A percentile compares a stretch with the other conserved stretches of the same genome.
These are phyloP conservation scores for Seira ritae DNA, from an alignment of 2,888 invertebrate species.

Conservation along the genomic window DNA sequence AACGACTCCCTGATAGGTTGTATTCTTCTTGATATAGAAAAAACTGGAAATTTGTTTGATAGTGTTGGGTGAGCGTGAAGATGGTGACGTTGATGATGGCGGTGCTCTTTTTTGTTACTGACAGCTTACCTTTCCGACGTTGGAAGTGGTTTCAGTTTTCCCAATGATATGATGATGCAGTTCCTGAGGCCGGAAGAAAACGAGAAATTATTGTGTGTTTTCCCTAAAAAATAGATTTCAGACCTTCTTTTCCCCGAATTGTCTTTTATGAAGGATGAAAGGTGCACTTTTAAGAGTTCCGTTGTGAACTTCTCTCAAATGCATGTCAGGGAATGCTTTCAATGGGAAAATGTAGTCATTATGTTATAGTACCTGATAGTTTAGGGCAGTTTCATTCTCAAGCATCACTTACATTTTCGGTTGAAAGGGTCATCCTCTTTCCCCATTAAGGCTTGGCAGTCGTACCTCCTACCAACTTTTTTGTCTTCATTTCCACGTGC, in stretches of 20 bases:
- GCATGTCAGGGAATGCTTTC: background rate
- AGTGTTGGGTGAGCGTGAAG: too few relatives aligned
- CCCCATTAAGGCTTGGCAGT: too few relatives aligned
- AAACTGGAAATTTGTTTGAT: too few relatives aligned
- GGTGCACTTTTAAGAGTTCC: background rate
- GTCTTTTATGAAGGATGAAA: background rate
- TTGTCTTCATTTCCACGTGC: background rate
- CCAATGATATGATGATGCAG: background rate
- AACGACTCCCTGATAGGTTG: background rate
- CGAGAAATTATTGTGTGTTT: background rate
- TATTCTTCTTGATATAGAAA: too few relatives aligned
- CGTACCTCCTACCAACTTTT: background rate
- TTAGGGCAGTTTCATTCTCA: constrained; percentile 22
- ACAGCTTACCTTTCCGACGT: constrained; percentile 18
- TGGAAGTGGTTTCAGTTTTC: constrained; percentile 15
- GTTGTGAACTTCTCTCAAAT: background rate
- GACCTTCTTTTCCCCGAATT: too few relatives aligned
- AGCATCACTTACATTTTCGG: constrained; percentile 43
- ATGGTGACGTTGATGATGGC: background rate
- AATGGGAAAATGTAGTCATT: background rate
- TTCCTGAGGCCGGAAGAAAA: background rate
- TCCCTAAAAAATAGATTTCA: too few relatives aligned
- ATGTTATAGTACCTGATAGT: background rate
- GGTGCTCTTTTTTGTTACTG: constrained; percentile 14
- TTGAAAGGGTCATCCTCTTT: constrained; percentile 49